phyloP scores from a whole-genome alignment of 2,888 invertebrate genomes.

The Cryptocheilus praepositus region DNA sequence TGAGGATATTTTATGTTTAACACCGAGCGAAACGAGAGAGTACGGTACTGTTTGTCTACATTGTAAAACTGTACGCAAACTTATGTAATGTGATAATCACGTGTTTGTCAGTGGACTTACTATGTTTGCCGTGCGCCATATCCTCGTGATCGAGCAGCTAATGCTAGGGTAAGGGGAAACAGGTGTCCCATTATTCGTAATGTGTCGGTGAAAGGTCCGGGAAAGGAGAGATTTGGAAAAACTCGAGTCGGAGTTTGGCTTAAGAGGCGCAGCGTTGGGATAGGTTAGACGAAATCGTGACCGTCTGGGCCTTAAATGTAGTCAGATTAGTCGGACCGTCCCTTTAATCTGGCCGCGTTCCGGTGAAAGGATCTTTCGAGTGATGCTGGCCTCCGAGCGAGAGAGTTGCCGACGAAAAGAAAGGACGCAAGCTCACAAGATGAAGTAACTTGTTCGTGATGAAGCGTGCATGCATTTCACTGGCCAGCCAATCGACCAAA shows the following conservation, averaged over 20 bases:
- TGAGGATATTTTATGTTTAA: no score
- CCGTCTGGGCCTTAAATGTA: slow-evolving; percentile 44
- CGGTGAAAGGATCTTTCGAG: slow-evolving; percentile 22
- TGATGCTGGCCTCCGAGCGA: background rate
- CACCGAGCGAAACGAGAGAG: no score
- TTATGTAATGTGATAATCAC: no score
- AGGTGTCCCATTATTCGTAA: slow-evolving; percentile 29
- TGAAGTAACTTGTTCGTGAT: no score
- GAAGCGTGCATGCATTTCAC: no score
- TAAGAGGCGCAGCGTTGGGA: slow-evolving; percentile 46
- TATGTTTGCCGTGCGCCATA: no score
- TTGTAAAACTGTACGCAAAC: no score
- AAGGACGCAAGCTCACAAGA: background rate
- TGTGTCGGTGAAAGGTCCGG: slow-evolving; percentile 23
- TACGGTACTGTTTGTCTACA: no score
- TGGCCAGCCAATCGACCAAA: no score
- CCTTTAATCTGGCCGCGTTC: slow-evolving; percentile 50
- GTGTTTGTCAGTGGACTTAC: no score
- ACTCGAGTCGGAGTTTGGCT: slow-evolving; percentile 35
- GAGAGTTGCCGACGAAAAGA: background rate
- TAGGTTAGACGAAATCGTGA: slow-evolving; percentile 32
- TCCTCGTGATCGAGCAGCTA: no score
- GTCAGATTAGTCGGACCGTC: slow-evolving; percentile 41
- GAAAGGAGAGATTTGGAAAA: slow-evolving; percentile 18
- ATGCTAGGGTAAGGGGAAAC: slow-evolving; percentile 10